Evolutionary conservation across 2,113 vertebrate genomes (phyloP).

Genomic region (Axis porcinus): DNA sequence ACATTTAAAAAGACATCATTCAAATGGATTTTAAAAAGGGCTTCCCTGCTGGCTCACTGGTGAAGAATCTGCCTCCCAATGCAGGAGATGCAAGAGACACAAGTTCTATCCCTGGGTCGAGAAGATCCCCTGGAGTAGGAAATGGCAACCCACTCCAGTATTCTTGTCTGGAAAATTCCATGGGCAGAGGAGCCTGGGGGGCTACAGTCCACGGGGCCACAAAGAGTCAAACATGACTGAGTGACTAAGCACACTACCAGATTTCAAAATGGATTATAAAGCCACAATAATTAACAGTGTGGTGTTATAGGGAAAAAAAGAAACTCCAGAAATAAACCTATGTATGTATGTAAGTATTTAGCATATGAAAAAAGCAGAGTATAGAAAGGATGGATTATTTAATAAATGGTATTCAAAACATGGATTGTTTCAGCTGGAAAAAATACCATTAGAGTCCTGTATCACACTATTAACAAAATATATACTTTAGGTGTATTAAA

Average conservation of each 20-base stretch:
- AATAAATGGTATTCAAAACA: background rate
- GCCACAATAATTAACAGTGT: background rate
- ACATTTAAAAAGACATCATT: conserved; percentile 16
- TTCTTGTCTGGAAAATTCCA: background rate
- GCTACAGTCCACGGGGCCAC: background rate
- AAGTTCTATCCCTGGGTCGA: background rate
- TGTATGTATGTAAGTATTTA: background rate
- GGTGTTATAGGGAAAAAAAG: background rate
- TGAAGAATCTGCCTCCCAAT: background rate
- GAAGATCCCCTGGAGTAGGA: background rate
- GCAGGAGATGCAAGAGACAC: background rate
- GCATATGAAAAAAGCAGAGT: background rate
- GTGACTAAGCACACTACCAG: background rate
- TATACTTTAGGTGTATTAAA: background rate
- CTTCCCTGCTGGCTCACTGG: background rate
- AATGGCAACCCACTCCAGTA: background rate
- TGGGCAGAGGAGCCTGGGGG: background rate
- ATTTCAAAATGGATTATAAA: conserved; percentile 8
- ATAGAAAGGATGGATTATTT: background rate
- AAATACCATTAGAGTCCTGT: background rate
- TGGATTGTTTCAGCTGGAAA: background rate
- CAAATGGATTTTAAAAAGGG: background rate
- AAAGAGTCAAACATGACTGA: background rate
- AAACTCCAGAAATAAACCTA: background rate
- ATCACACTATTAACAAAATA: background rate